Base-by-base conservation (phyloP, 1,140 invertebrate species). In the Wiebesia pumilae region DNA sequence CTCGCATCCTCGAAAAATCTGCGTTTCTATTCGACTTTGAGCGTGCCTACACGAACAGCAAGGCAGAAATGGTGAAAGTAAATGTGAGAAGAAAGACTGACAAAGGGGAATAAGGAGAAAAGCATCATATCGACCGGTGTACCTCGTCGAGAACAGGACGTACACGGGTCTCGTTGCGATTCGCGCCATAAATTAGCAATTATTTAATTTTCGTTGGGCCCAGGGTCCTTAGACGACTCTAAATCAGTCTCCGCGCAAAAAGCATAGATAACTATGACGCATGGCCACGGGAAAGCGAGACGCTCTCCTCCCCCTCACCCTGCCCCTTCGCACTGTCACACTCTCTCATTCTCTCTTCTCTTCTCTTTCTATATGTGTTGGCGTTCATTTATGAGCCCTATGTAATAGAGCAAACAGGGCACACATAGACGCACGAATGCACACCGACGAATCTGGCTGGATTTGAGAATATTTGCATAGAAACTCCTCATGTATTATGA, bases 181-280 rank as follows among this genome's bases (percentile, higher is more conserved):
- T 90, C 91, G 90, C 91, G 91, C 92, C 93, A 94, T 93, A 94
- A 93, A 94, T 94, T 93, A 93, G 93, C 93, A 94, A 93, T 93
- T 93, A 93, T 93, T 94, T 94, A 94, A 93, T 94, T 93, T 94
- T 93, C 93, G 93, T 93, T 91, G 93, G 92, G 92, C 92, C 92
- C 92, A 88, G 90, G 90, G 93, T 93, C 93, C 93, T 94, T 93
- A 93, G 93, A 93, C 93, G 91, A 93, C 93, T 93, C 93, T 93
- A 94, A 94, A 94, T 94, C 93, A 94, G 93, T 94, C 92, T 94
- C 91, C 92, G 90, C 89, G 92, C 93, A 94, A 94, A 94, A 94
- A 94, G 93, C 93, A 93, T 93, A 94, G 93, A 94, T 94, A 94
- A 94, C 93, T 94, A 94, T 94, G 93, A 94, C 92, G 91, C 92